These are phyloP conservation scores for Griposia aprilina DNA, from an alignment of 2,888 invertebrate genomes.

Conservation along the genomic window DNA sequence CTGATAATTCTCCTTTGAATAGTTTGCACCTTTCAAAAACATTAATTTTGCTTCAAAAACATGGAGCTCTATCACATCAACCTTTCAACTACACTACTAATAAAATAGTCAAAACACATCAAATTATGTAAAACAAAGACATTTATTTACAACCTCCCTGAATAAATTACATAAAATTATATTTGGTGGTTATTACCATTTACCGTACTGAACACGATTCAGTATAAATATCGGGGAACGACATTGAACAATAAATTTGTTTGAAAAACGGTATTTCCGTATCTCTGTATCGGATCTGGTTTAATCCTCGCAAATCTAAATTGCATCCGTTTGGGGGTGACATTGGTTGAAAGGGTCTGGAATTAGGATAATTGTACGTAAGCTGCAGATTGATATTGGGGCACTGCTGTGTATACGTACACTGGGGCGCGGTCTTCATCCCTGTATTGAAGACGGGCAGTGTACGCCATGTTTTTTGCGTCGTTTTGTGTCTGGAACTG, in stretches of 20 bases:
- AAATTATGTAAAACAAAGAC: slow-evolving; percentile 68
- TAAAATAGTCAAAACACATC: slow-evolving; percentile 61
- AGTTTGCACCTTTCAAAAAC: neutral
- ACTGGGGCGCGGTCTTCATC: slow-evolving; percentile 92
- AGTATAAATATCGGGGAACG: slow-evolving; percentile 48
- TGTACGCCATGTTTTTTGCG: slow-evolving; percentile 91
- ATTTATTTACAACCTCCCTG: slow-evolving; percentile 69
- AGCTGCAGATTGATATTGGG: slow-evolving; percentile 78
- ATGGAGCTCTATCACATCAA: slow-evolving; percentile 16
- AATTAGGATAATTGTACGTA: slow-evolving; percentile 78
- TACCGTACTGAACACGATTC: slow-evolving; percentile 55
- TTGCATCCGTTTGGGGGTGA: slow-evolving; percentile 66
- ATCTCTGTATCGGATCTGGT: slow-evolving; percentile 59
- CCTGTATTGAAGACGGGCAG: slow-evolving; percentile 91
- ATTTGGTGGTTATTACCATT: slow-evolving; percentile 49
- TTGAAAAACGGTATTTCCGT: slow-evolving; percentile 62
- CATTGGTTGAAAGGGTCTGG: slow-evolving; percentile 59
- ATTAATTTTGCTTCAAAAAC: neutral
- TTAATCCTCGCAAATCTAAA: slow-evolving; percentile 71
- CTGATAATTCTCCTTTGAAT: neutral
- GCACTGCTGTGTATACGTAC: slow-evolving; percentile 90
- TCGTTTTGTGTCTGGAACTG: slow-evolving; percentile 90
- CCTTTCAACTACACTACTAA: slow-evolving; percentile 38
- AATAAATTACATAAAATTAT: slow-evolving; percentile 71
- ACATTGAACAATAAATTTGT: slow-evolving; percentile 63